phyloP scores from a whole-genome alignment of 2,797 vertebrate species.

The Alectoris magna region DNA sequence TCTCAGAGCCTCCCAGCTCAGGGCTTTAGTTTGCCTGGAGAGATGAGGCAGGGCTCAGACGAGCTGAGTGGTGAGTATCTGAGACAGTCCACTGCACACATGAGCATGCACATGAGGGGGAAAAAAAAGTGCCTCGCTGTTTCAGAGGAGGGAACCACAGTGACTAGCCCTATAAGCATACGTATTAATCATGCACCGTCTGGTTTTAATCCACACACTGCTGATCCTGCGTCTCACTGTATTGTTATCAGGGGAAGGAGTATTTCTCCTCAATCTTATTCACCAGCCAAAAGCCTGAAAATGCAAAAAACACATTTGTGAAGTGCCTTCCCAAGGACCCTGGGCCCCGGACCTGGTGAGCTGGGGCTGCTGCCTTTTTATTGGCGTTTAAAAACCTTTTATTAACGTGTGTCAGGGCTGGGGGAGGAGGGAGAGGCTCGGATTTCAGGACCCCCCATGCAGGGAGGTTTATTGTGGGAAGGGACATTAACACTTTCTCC shows the following conservation, averaged over 20 bases:
- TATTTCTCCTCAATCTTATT: conserved; percentile 83
- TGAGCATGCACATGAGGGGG: conserved; percentile 36
- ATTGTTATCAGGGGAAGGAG: conserved; percentile 84
- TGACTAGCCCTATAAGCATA: conserved; percentile 82
- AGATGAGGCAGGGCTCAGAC: conserved; percentile 38
- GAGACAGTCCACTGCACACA: conserved; percentile 62
- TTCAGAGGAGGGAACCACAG: conserved; percentile 81
- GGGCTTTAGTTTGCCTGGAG: conserved; percentile 22
- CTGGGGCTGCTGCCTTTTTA: conserved; percentile 76
- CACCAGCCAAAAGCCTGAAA: conserved; percentile 83
- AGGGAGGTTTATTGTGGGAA: conserved; percentile 77
- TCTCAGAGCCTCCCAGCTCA: neutral
- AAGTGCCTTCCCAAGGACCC: conserved; percentile 80
- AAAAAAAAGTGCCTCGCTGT: conserved; percentile 65
- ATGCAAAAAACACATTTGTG: conserved; percentile 85
- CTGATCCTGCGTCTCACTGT: conserved; percentile 83
- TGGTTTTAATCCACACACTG: conserved; percentile 85
- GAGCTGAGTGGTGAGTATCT: conserved; percentile 43
- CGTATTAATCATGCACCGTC: conserved; percentile 86
- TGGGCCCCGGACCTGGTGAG: conserved; percentile 73
- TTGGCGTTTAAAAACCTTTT: conserved; percentile 73
- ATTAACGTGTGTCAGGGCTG: conserved; percentile 72
- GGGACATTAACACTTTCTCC: conserved; percentile 79
- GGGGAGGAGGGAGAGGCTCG: conserved; percentile 65
- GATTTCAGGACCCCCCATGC: conserved; percentile 77